Conservation (phyloP, 2,888 invertebrate genomes). For the Hoplodrina blanda region DNA sequence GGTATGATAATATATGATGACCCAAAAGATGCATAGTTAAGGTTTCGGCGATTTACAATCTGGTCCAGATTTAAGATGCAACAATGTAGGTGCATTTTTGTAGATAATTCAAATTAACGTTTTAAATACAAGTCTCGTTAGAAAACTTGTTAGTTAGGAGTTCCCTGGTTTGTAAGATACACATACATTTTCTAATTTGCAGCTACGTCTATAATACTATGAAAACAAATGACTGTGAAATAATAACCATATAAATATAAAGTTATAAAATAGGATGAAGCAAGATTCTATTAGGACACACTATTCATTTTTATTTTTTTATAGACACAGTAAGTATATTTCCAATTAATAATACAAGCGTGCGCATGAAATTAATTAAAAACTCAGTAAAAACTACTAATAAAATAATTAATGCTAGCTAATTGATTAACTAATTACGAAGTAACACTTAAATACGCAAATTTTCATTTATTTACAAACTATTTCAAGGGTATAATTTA, state of each 20-base stretch:
- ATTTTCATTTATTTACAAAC: conserved; percentile 45
- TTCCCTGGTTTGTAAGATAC: conserved; percentile 3
- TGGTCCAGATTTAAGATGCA: neutral
- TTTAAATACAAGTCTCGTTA: neutral
- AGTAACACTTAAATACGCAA: conserved; percentile 41
- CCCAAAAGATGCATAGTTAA: neutral
- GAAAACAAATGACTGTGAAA: conserved; percentile 22
- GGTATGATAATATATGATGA: conserved; percentile 5
- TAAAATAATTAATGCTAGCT: conserved; percentile 42
- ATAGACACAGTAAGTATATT: conserved; percentile 37
- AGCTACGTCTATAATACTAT: conserved; percentile 19
- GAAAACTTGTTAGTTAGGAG: neutral
- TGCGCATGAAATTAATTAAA: conserved; percentile 56
- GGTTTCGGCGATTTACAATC: neutral
- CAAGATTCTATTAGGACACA: conserved; percentile 36
- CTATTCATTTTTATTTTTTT: conserved; percentile 11
- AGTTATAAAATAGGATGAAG: conserved; percentile 27
- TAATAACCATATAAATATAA: conserved; percentile 17
- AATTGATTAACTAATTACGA: conserved; percentile 56
- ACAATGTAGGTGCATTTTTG: no score
- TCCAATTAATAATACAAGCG: conserved; percentile 55
- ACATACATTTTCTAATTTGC: conserved; percentile 28
- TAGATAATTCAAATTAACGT: no score
- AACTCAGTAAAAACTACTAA: conserved; percentile 49
- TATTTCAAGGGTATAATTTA: conserved; percentile 23